Evolutionary conservation across 2,113 vertebrate genomes (phyloP).

Genomic region (Engystomops pustulosus): DNA sequence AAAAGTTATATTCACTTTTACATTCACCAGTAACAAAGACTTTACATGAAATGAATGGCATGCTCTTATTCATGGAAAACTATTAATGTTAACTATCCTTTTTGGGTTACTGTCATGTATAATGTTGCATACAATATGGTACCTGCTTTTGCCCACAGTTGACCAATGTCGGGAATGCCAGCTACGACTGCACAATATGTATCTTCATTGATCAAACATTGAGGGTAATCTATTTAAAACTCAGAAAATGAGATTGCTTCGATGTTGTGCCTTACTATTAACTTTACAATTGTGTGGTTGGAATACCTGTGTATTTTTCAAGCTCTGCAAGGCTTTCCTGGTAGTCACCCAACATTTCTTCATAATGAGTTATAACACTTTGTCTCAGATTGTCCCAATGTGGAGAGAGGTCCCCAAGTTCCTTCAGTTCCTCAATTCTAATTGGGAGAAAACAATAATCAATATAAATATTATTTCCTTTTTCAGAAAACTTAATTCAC

Average conservation of each 20-base stretch:
- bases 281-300: background rate
- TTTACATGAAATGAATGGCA: no score
- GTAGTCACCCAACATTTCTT: constrained; percentile 87
- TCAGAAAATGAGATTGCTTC: no score
- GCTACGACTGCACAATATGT: background rate
- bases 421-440: constrained; percentile 92
- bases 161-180: no score
- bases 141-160: no score
- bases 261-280: background rate
- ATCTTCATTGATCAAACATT: background rate
- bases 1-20: no score
- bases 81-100: no score
- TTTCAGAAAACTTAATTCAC: no score
- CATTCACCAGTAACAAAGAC: no score
- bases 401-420: constrained; percentile 94
- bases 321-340: constrained; percentile 91
- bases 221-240: no score
- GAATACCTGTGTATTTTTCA: constrained; percentile 87
- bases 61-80: no score
- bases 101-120: no score
- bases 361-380: constrained; percentile 90
- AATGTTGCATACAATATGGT: no score
- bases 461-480: background rate
- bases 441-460: constrained; percentile 23
- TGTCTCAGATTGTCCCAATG: constrained; percentile 96